Evolutionary conservation across 1,140 invertebrate genomes (phyloP).

Genomic region (Trichogramma pretiosum): DNA sequence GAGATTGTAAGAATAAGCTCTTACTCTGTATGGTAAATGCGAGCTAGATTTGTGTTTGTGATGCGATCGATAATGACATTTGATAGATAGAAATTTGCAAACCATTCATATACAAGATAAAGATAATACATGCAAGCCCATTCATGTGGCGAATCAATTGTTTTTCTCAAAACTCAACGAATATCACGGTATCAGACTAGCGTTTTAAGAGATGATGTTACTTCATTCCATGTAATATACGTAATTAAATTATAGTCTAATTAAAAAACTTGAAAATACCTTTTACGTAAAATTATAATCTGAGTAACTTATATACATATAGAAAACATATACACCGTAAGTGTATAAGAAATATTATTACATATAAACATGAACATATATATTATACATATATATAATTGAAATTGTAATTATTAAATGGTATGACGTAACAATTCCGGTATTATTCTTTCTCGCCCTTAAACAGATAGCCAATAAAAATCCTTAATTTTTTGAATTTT

Average conservation of each 20-base stretch:
- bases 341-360: constrained; percentile 33
- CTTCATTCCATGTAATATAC: constrained; percentile 49
- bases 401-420: constrained; percentile 49
- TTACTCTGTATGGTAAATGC: no score
- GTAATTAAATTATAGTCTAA: constrained; percentile 47
- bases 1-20: no score
- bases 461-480: no score
- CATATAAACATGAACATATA: constrained; percentile 17
- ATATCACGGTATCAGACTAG: constrained; percentile 45
- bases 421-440: constrained; percentile 38
- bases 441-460: constrained; percentile 2
- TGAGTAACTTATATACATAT: constrained; percentile 43
- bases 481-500: no score
- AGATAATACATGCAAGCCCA: constrained; percentile 29
- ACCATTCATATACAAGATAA: no score
- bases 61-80: no score
- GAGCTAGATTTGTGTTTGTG: no score
- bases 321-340: constrained; percentile 46
- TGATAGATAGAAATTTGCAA: no score
- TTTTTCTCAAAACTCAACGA: constrained; percentile 44
- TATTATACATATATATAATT: constrained; percentile 45
- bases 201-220: constrained; percentile 45
- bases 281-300: no score
- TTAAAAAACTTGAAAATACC: constrained; percentile 36
- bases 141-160: no score